These are phyloP conservation scores for Urocyon cinereoargenteus DNA, from an alignment of 2,797 vertebrate species.

Conservation along the genomic window DNA sequence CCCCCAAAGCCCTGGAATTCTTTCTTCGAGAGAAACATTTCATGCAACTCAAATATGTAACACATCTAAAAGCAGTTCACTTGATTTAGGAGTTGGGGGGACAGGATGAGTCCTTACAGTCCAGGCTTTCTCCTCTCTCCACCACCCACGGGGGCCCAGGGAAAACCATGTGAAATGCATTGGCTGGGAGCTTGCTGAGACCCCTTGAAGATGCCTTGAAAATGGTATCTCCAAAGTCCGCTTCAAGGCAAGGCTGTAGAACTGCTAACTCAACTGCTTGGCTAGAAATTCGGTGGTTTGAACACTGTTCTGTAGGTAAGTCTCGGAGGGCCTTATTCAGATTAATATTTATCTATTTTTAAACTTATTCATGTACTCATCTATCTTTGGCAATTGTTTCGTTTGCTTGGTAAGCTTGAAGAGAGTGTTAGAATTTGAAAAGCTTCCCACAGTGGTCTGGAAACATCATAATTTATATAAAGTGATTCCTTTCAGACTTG, in stretches of 20 bases:
- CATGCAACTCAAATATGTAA: not conserved
- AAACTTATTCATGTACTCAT: not conserved
- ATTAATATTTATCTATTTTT: not conserved
- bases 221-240: slow-evolving; percentile 25
- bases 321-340: not conserved
- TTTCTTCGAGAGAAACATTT: slow-evolving; percentile 43
- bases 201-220: slow-evolving; percentile 51
- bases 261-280: slow-evolving; percentile 27
- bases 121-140: not conserved
- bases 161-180: slow-evolving; percentile 31
- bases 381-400: not conserved
- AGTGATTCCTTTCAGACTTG: not conserved
- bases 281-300: slow-evolving; percentile 42
- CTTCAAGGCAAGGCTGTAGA: slow-evolving; percentile 34
- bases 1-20: not conserved
- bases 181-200: not conserved
- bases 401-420: slow-evolving; percentile 13
- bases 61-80: not conserved
- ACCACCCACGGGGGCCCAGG: not conserved
- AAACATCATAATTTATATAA: not conserved
- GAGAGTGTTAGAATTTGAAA: slow-evolving; percentile 2
- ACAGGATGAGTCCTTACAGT: not conserved
- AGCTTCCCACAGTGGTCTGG: not conserved
- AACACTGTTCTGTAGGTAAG: not conserved
- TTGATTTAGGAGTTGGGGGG: not conserved